A percentile compares a stretch with the other conserved stretches of the same genome.
Conservation (phyloP, 2,797 vertebrate genomes). For the Periophthalmus magnuspinnatus region DNA sequence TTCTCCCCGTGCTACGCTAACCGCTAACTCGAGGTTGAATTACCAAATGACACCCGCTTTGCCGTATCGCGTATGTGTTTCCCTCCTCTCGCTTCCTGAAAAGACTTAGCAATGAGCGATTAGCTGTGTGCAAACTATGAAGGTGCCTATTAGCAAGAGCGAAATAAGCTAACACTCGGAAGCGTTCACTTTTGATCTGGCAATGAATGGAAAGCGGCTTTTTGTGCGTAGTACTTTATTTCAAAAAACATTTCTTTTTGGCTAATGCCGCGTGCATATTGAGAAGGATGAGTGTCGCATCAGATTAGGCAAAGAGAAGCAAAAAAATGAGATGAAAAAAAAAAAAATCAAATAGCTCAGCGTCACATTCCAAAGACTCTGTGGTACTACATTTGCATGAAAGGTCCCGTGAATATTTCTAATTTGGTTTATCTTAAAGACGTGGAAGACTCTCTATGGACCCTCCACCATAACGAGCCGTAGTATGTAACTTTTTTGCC, state of each 20-base stretch:
- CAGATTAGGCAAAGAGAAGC: slow-evolving; percentile 39
- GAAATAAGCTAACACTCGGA: slow-evolving; percentile 5
- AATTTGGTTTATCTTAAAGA: slow-evolving; percentile 46
- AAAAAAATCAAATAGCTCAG: background rate
- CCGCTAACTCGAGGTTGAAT: slow-evolving; percentile 12
- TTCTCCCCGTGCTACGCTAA: slow-evolving; percentile 17
- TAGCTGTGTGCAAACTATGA: slow-evolving; percentile 41
- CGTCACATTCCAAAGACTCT: slow-evolving; percentile 23
- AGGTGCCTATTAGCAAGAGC: slow-evolving; percentile 46
- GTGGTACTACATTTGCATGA: slow-evolving; percentile 24
- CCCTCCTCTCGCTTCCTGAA: slow-evolving; percentile 12
- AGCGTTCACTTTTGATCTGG: slow-evolving; percentile 30
- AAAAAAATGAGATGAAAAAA: slow-evolving; percentile 2
- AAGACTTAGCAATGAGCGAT: slow-evolving; percentile 44
- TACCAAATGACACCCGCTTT: slow-evolving; percentile 17
- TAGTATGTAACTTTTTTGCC: too few species aligned
- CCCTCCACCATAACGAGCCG: too few species aligned
- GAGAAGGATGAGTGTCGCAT: slow-evolving; percentile 55
- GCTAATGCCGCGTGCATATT: slow-evolving; percentile 33
- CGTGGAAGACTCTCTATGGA: too few species aligned
- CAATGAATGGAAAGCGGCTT: slow-evolving; percentile 36
- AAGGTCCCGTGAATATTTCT: slow-evolving; percentile 53
- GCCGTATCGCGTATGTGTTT: slow-evolving; percentile 5
- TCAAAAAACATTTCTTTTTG: slow-evolving; percentile 31
- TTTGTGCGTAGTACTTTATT: slow-evolving; percentile 43